These are phyloP conservation scores for Sebastes aleutianus DNA, from an alignment of 2,797 vertebrate genomes.

Conservation along the genomic window DNA sequence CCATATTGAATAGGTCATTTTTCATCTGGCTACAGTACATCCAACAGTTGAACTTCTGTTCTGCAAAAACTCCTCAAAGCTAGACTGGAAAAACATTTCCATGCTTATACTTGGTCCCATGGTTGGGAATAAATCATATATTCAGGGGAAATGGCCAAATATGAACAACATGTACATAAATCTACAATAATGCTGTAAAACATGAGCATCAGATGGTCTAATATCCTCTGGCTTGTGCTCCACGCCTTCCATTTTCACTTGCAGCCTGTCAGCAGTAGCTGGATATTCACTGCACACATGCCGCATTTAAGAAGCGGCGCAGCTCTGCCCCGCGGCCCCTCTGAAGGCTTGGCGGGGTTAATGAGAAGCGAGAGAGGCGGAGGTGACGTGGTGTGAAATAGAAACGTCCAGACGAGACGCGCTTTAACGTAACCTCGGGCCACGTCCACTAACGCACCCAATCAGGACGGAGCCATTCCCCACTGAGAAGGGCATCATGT, in stretches of 20 bases:
- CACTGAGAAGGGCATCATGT: conserved; percentile 41
- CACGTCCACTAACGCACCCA: conserved; percentile 24
- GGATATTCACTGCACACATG: conserved; percentile 3
- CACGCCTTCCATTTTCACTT: conserved; percentile 19
- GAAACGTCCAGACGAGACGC: conserved; percentile 56
- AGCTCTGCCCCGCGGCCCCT: conserved; percentile 25
- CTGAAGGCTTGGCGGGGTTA: conserved; percentile 55
- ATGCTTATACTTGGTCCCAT: background rate
- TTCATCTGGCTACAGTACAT: background rate
- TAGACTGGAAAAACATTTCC: no score
- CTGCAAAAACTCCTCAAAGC: no score
- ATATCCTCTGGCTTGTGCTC: conserved; percentile 1
- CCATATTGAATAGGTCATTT: conserved; percentile 20
- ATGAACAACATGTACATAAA: background rate
- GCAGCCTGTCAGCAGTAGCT: conserved; percentile 33
- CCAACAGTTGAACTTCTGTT: background rate
- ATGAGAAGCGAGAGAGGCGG: conserved; percentile 65
- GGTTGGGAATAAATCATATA: background rate
- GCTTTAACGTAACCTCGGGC: conserved; percentile 48
- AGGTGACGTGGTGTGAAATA: conserved; percentile 71
- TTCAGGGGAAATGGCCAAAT: background rate
- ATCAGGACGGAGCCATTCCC: conserved; percentile 39
- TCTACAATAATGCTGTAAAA: background rate
- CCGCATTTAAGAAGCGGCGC: conserved; percentile 4
- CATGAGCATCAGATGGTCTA: background rate